Percentiles rank a stretch among this genome's conserved stretches.
Evolutionary conservation across 2,113 vertebrate genomes (phyloP).

Genomic region (Sapajus apella): DNA sequence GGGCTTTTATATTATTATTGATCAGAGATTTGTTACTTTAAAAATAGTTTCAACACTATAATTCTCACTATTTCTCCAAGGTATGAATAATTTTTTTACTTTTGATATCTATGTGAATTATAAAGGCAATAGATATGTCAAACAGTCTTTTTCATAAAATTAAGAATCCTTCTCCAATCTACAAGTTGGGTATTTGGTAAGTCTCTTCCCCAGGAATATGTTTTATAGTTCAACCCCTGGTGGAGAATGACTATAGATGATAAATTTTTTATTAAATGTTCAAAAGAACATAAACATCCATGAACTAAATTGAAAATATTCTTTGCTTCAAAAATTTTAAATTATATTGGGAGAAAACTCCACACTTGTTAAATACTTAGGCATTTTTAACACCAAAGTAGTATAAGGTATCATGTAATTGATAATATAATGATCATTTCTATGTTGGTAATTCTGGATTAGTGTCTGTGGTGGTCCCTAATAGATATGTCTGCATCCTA

Average conservation of each 20-base stretch:
- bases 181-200: background rate
- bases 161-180: background rate
- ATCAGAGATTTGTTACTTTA: background rate
- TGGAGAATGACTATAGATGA: background rate
- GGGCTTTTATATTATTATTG: background rate
- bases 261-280: background rate
- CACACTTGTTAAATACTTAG: background rate
- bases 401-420: background rate
- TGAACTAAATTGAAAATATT: background rate
- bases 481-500: background rate
- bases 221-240: background rate
- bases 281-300: background rate
- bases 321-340: conserved; percentile 23
- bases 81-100: background rate
- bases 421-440: background rate
- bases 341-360: background rate
- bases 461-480: background rate
- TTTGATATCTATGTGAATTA: background rate
- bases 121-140: background rate
- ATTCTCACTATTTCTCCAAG: background rate
- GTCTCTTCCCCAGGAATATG: background rate
- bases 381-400: background rate
- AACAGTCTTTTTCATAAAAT: background rate
- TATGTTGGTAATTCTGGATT: background rate
- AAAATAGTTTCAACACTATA: background rate